Base-by-base conservation (phyloP, 2,113 vertebrate genomes). In the Glaucidium brasilianum region DNA sequence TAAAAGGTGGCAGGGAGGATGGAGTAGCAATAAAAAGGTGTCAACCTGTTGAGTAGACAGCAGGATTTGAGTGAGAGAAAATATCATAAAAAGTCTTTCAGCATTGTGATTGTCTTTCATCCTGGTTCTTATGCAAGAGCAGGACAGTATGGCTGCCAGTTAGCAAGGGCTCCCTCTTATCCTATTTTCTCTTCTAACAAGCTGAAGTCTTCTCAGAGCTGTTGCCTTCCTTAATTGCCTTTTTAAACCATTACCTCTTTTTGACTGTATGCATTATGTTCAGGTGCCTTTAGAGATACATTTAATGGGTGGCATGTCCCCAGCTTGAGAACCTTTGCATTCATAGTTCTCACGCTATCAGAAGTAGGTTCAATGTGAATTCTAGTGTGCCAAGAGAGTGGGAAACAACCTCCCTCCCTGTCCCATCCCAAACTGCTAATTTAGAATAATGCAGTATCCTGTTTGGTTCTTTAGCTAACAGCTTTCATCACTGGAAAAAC, bases 311-410 rank as follows among this genome's bases (percentile, higher is more conserved):
- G 6, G 1, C 11, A 47, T 5, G 21, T 25, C 25, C 27, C 30
- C 25, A 79, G 11, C 9, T 83, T 41, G 43, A 78, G 66, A 78
- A 56, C 20, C 4, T 69, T 35, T 83, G 25, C 45, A 41, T 73
- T 41, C 4, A 3, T 14, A 27, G 25, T 73, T 88, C 35, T 76
- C 21, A 49, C 1, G 0, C 35, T n/a, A 25, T 2, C 3, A 25
- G 7, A 55, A 30, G 21, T 12, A 41, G 29, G 41, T 45, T 45
- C 10, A 68, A n/a, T 12, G 35, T 56, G 35, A 72, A 52, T 14
- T 52, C 10, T 15, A 47, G 9, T 10, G 17, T 37, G 50, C 27
- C 3, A 2, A 68, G 18, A 12, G 7, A 85, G 16, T 8, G 9
- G 1, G 2, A 11, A 75, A 43, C 10, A 45, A n/a, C 12, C 19